Evolutionary conservation across 2,797 vertebrate species (phyloP).

Genomic region (Knipowitschia caucasica): DNA sequence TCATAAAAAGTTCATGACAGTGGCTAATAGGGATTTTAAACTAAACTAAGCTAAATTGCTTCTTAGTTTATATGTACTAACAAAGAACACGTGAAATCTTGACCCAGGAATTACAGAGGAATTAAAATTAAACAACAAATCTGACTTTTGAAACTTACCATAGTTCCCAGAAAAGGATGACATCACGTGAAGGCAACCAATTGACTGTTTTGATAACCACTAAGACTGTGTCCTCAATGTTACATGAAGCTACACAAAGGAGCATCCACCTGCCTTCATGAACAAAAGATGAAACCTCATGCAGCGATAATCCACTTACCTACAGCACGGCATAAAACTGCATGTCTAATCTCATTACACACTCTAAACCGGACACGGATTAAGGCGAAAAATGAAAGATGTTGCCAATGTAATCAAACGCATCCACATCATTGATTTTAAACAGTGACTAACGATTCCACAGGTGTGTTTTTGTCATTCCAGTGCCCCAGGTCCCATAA

Average conservation of each 20-base stretch:
- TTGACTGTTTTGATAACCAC: no score
- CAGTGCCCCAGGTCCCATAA: conserved; percentile 19
- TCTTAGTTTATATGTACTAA: no score
- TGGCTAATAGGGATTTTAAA: no score
- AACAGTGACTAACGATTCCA: conserved; percentile 31
- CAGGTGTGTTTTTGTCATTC: conserved; percentile 44
- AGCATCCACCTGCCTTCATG: conserved; percentile 38
- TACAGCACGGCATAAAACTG: conserved; percentile 51
- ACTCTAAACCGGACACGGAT: conserved; percentile 36
- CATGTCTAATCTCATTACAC: conserved; percentile 52
- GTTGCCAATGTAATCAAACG: conserved; percentile 43
- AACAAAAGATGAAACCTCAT: conserved; percentile 53
- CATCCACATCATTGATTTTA: conserved; percentile 28
- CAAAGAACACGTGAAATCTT: no score
- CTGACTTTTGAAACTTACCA: no score
- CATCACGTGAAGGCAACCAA: no score
- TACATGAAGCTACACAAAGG: neutral
- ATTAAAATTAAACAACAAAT: no score
- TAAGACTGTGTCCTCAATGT: conserved; percentile 1
- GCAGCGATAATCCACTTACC: conserved; percentile 59
- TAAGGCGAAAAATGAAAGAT: conserved; percentile 31
- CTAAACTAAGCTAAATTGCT: no score
- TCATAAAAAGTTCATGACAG: no score
- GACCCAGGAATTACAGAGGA: no score
- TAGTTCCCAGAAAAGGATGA: no score